Evolutionary conservation across 2,113 vertebrate genomes (phyloP).

Genomic region (Microtus richardsoni): DNA sequence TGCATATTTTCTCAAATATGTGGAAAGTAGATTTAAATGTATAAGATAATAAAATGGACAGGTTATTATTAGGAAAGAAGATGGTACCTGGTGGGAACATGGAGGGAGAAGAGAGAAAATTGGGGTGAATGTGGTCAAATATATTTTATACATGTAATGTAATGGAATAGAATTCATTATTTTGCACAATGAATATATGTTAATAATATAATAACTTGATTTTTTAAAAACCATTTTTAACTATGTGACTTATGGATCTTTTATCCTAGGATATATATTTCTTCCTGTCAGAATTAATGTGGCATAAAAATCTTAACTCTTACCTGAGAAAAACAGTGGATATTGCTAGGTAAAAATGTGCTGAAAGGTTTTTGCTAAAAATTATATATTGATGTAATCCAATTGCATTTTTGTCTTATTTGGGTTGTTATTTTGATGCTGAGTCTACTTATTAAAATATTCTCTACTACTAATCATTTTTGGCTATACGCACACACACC

Average conservation of each 20-base stretch:
- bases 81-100: neutral
- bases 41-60: neutral
- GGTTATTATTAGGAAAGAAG: neutral
- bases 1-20: neutral
- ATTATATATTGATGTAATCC: neutral
- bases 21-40: neutral
- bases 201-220: neutral
- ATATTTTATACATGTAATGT: neutral
- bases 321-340: neutral
- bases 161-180: neutral
- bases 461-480: neutral
- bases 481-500: neutral
- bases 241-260: neutral
- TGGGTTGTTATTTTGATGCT: neutral
- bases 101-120: neutral
- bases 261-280: neutral
- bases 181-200: neutral
- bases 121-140: neutral
- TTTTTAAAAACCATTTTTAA: neutral
- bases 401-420: neutral
- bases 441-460: neutral
- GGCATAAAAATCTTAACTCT: neutral
- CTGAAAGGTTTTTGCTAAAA: slow-evolving; percentile 39
- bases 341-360: neutral
- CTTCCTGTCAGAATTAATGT: neutral